phyloP scores from a whole-genome alignment of 2,797 vertebrate species.

The Melopsittacus undulatus region DNA sequence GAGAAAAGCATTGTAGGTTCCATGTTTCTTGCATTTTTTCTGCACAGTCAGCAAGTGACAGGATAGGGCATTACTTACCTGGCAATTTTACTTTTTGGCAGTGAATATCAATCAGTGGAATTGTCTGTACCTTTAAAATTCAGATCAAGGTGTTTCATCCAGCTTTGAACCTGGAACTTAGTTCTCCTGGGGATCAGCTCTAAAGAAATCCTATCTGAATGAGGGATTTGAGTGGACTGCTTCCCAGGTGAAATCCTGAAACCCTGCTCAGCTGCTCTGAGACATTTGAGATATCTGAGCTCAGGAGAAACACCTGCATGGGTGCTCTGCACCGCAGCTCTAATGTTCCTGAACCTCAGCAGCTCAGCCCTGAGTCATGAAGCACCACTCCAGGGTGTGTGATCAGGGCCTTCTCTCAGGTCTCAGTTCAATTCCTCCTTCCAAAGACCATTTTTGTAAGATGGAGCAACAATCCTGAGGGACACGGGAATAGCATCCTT shows the following conservation, averaged over 20 bases:
- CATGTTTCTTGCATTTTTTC: background rate
- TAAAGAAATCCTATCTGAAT: background rate
- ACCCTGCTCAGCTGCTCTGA: background rate
- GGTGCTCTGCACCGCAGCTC: background rate
- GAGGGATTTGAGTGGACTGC: background rate
- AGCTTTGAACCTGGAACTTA: background rate
- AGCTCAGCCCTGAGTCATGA: background rate
- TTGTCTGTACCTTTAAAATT: background rate
- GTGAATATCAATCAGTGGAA: background rate
- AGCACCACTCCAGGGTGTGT: background rate
- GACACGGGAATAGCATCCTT: background rate
- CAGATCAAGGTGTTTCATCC: background rate
- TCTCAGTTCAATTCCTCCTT: background rate
- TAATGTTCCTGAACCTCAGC: rapidly evolving
- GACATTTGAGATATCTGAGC: background rate
- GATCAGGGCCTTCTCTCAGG: background rate
- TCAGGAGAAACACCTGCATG: rapidly evolving
- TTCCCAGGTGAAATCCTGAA: background rate
- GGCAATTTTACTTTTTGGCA: background rate
- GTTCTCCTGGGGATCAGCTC: background rate
- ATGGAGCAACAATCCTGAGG: background rate
- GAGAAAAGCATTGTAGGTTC: background rate
- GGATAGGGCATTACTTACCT: background rate
- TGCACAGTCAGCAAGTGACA: background rate
- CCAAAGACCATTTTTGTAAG: background rate